phyloP scores from a whole-genome alignment of 2,888 invertebrate species.

The Cheilosia vulpina region DNA sequence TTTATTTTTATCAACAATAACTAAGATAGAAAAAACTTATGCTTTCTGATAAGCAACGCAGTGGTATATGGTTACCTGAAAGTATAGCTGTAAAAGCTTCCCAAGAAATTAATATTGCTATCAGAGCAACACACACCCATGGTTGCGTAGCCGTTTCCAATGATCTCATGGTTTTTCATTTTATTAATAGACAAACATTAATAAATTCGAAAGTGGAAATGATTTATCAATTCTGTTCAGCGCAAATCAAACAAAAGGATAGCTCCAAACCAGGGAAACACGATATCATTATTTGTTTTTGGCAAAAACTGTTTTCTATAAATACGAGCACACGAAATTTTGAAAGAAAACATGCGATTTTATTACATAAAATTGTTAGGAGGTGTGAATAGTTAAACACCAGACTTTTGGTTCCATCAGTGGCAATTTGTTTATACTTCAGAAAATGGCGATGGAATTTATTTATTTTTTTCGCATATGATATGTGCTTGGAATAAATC shows the following conservation, averaged over 20 bases:
- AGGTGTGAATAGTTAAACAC: conserved; percentile 7
- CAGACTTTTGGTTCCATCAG: conserved; percentile 10
- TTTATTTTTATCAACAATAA: conserved; percentile 1
- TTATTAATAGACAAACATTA: conserved; percentile 23
- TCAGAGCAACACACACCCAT: conserved; percentile 27
- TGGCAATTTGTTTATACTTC: conserved; percentile 17
- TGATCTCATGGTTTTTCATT: conserved; percentile 37
- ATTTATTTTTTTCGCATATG: conserved; percentile 1
- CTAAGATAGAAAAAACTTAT: conserved; percentile 4
- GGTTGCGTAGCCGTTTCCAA: conserved; percentile 1
- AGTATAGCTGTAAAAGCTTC: neutral
- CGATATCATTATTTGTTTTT: conserved; percentile 14
- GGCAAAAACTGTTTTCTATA: conserved; percentile 28
- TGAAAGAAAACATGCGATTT: conserved; percentile 7
- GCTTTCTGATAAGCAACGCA: conserved; percentile 32
- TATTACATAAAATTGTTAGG: conserved; percentile 2
- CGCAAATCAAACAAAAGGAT: conserved; percentile 10
- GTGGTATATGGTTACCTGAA: neutral
- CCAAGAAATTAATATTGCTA: conserved; percentile 29
- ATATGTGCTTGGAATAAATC: conserved; percentile 5
- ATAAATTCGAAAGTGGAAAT: conserved; percentile 19
- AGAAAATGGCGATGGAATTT: neutral
- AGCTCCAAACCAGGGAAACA: conserved; percentile 20
- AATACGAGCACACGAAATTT: conserved; percentile 23
- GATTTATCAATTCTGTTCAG: conserved; percentile 3